Conservation (phyloP, 2,797 vertebrate species). For the Lepus townsendii region DNA sequence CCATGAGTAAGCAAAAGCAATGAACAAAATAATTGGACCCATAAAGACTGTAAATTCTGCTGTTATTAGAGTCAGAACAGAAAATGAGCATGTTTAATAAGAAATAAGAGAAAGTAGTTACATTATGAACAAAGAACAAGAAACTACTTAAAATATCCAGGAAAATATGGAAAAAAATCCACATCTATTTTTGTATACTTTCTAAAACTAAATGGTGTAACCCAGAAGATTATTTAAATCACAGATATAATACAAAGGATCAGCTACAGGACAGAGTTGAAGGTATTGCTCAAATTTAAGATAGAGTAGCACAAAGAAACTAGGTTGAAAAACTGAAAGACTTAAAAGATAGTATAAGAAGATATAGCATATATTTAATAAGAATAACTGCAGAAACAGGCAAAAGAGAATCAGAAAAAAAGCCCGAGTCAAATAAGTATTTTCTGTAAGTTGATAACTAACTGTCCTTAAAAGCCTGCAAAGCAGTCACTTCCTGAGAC, state of each 20-base stretch:
- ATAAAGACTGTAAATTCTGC: not conserved
- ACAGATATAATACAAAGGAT: not conserved
- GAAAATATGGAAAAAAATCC: not conserved
- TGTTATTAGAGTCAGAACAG: constrained; percentile 11
- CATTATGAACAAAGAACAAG: not conserved
- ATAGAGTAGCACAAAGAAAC: not conserved
- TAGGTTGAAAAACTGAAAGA: not conserved
- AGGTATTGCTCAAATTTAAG: not conserved
- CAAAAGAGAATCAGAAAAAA: constrained; percentile 29
- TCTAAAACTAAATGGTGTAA: not conserved
- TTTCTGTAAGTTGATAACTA: not conserved
- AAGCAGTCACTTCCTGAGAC: no score
- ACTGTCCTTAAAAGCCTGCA: no score
- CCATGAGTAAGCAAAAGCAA: constrained; percentile 10
- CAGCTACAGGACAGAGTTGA: not conserved
- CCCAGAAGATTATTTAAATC: not conserved
- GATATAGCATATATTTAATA: not conserved
- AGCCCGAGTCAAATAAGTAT: not conserved
- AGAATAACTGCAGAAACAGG: not conserved
- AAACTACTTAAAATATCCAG: not conserved
- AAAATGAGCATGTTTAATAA: not conserved
- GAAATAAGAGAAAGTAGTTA: not conserved
- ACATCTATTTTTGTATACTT: not conserved
- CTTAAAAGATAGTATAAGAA: not conserved
- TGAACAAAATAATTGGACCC: constrained; percentile 23